Base-by-base conservation (phyloP, 2,888 invertebrate genomes). In the Apomyelois bistriatella region DNA sequence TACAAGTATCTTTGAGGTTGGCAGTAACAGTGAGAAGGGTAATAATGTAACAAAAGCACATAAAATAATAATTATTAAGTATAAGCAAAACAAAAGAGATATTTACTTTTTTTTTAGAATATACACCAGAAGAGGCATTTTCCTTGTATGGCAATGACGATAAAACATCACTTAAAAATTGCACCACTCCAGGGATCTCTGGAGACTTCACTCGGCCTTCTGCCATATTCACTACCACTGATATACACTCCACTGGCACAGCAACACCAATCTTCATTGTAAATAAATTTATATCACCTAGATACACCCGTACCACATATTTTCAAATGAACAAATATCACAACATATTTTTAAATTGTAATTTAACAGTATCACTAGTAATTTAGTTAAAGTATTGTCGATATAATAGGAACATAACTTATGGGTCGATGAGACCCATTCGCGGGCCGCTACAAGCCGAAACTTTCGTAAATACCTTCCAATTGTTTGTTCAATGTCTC, bases 401-500 rank as follows among this genome's bases (percentile, higher is more conserved):
- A 90, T 89, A 72, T 79, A 80, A 72, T 62, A 79, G 72, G 77
- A 81, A 80, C 78, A 82, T 77, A 79, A 78, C 81, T 77, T 80
- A 79, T 77, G 76, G 73, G 70, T 73, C 81, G 78, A 65, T 62
- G 66, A 65, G 64, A 70, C 79, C 75, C 83, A 76, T 78, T 79
- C 79, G 74, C 71, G 56, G 68, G 77, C 75, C 91, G 80, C 88
- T 85, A 88, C 82, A 85, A 86, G 85, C 81, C 86, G 85, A 78
- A 84, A 84, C 78, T 85, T 82, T 82, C 86, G 82, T 90, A 88
- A 92, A 92, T 94, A 95, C 95, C 95, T 94, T 95, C 95, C 93
- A 94, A 93, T 91, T 92, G 92, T 89, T 93, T 91, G 84, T 93
- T 91, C 90, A 94, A 94, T 68, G 93, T 90, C 92, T 95, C 95